Percentiles rank a stretch among this genome's conserved stretches.
Evolutionary conservation across 2,113 vertebrate genomes (phyloP).

Genomic region (Tringa solitaria): DNA sequence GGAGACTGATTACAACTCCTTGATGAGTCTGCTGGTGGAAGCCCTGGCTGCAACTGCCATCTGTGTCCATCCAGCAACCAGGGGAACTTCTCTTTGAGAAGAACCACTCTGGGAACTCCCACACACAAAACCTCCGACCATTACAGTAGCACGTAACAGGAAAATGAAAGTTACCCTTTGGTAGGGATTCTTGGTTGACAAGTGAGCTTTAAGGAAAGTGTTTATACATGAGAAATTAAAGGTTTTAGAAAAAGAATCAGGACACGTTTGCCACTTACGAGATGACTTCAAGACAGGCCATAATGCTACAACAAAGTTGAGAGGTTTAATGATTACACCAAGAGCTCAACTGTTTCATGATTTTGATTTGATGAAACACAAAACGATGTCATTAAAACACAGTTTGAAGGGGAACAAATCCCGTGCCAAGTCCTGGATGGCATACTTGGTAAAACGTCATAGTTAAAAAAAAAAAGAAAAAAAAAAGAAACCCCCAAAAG

Average conservation of each 20-base stretch:
- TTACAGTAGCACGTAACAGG: not conserved
- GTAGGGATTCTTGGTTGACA: not conserved
- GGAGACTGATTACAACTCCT: fast-evolving
- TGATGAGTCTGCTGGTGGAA: not conserved
- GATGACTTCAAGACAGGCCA: not conserved
- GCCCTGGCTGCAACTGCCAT: not conserved
- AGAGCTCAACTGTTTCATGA: not conserved
- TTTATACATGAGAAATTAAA: not conserved
- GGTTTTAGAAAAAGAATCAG: not conserved
- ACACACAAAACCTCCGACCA: not conserved
- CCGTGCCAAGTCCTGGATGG: not conserved
- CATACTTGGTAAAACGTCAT: not conserved
- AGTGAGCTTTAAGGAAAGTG: not conserved
- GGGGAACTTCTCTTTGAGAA: not conserved
- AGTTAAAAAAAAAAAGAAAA: not conserved
- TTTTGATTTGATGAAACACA: not conserved
- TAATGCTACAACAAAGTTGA: not conserved
- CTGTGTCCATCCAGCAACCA: fast-evolving
- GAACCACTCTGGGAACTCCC: not conserved
- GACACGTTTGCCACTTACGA: not conserved
- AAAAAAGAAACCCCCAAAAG: not conserved
- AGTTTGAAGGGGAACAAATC: not conserved
- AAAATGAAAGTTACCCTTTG: not conserved
- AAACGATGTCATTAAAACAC: not conserved
- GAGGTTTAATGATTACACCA: not conserved